Conservation (phyloP, 2,113 vertebrate species). For the Mus pahari region DNA sequence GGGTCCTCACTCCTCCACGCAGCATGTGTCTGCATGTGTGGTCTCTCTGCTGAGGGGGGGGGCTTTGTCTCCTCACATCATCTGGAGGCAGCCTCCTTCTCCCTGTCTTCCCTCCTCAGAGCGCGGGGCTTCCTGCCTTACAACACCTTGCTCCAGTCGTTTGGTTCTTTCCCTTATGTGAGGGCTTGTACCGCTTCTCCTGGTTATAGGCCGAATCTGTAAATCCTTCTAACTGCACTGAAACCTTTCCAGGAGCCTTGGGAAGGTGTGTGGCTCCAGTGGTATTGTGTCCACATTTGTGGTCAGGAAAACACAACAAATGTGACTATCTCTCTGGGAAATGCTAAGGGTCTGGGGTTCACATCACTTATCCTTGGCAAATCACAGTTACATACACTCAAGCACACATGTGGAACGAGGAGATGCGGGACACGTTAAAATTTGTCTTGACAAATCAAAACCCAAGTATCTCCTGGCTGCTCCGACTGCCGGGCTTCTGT, state of each 20-base stretch:
- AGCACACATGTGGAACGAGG: background rate
- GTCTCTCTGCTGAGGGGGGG: background rate
- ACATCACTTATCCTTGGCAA: background rate
- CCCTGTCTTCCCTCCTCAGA: background rate
- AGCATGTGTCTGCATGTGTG: rapidly evolving
- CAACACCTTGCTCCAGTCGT: background rate
- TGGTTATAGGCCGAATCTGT: background rate
- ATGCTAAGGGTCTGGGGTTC: background rate
- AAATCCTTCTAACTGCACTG: background rate
- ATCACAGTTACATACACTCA: background rate
- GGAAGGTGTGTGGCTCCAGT: background rate
- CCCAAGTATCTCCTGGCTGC: background rate
- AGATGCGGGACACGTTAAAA: background rate
- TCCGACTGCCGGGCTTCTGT: background rate
- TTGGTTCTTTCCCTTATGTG: background rate
- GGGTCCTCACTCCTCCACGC: background rate
- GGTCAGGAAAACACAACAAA: background rate
- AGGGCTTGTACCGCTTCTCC: background rate
- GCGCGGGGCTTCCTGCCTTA: background rate
- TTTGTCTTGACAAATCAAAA: slow-evolving; percentile 13
- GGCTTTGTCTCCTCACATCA: background rate
- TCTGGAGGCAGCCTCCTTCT: background rate
- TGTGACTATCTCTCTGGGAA: background rate
- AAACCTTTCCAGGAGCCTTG: background rate
- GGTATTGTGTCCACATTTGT: background rate